These are phyloP conservation scores for Phthorimaea operculella DNA, from an alignment of 1,140 invertebrate genomes.

Conservation along the genomic window DNA sequence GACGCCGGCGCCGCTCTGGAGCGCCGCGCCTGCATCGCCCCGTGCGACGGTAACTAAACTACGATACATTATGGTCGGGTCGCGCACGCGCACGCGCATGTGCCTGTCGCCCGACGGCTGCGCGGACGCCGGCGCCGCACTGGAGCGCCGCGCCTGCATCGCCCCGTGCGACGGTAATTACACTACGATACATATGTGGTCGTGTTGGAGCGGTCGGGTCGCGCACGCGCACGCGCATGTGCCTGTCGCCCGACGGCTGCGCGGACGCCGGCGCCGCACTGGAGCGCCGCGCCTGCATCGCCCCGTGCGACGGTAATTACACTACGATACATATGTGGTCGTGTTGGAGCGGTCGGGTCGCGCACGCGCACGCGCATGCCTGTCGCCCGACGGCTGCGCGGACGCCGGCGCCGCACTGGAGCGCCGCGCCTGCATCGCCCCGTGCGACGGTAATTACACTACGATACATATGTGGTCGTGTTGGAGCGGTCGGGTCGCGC, in stretches of 20 bases:
- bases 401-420: constrained; percentile 58
- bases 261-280: constrained; percentile 60
- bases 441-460: constrained; percentile 66
- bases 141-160: constrained; percentile 67
- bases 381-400: no score
- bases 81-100: constrained; percentile 70
- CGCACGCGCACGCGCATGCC: constrained; percentile 82
- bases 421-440: constrained; percentile 68
- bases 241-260: no score
- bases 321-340: no score
- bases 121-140: constrained; percentile 58
- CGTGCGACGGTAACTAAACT: constrained; percentile 66
- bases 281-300: constrained; percentile 68
- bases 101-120: constrained; percentile 68
- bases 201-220: constrained; percentile 92
- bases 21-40: constrained; percentile 68
- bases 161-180: constrained; percentile 67
- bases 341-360: constrained; percentile 92
- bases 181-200: no score
- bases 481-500: constrained; percentile 85
- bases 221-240: constrained; percentile 73
- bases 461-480: no score
- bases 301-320: constrained; percentile 66
- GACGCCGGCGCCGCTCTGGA: constrained; percentile 58
- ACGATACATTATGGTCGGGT: no score